Percentiles rank a stretch among this genome's conserved stretches.
phyloP scores from a whole-genome alignment of 2,888 invertebrate species.

The Aproaerema taeniolella region DNA sequence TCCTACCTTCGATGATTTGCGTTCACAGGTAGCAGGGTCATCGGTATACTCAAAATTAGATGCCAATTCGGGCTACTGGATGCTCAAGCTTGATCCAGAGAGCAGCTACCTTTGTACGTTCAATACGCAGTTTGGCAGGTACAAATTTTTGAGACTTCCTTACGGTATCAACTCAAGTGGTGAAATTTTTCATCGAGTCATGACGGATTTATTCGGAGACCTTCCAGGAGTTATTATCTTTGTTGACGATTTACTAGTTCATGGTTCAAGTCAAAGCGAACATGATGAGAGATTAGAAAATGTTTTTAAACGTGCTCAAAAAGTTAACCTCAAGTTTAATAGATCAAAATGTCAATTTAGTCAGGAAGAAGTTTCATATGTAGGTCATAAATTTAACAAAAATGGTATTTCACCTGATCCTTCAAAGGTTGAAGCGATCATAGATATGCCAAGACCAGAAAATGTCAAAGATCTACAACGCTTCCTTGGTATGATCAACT shows the following conservation, averaged over 20 bases:
- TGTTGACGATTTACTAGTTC: slow-evolving; percentile 17
- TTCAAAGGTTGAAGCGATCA: slow-evolving; percentile 15
- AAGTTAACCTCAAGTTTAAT: slow-evolving; percentile 14
- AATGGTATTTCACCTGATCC: slow-evolving; percentile 11
- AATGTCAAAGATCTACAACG: slow-evolving; percentile 16
- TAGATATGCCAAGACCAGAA: slow-evolving; percentile 13
- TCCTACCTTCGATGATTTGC: slow-evolving; percentile 13
- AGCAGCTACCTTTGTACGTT: slow-evolving; percentile 18
- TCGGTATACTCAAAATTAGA: slow-evolving; percentile 12
- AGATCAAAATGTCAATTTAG: slow-evolving; percentile 13
- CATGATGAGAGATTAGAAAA: slow-evolving; percentile 14
- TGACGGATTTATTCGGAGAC: slow-evolving; percentile 15
- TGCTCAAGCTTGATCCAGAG: slow-evolving; percentile 9
- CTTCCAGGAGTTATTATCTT: slow-evolving; percentile 16
- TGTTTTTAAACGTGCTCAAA: slow-evolving; percentile 6
- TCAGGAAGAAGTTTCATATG: slow-evolving; percentile 10
- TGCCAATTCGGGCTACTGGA: slow-evolving; percentile 20
- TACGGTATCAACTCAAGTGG: slow-evolving; percentile 19
- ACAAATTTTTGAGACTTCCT: slow-evolving; percentile 19
- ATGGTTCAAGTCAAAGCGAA: slow-evolving; percentile 7
- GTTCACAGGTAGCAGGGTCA: slow-evolving; percentile 8
- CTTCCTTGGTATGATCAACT: slow-evolving; percentile 18
- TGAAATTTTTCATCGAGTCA: slow-evolving; percentile 20
- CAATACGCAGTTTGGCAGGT: slow-evolving; percentile 18
- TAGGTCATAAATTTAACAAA: slow-evolving; percentile 14